Conservation (phyloP, 2,797 vertebrate genomes). For the Rhinichthys osculus region DNA sequence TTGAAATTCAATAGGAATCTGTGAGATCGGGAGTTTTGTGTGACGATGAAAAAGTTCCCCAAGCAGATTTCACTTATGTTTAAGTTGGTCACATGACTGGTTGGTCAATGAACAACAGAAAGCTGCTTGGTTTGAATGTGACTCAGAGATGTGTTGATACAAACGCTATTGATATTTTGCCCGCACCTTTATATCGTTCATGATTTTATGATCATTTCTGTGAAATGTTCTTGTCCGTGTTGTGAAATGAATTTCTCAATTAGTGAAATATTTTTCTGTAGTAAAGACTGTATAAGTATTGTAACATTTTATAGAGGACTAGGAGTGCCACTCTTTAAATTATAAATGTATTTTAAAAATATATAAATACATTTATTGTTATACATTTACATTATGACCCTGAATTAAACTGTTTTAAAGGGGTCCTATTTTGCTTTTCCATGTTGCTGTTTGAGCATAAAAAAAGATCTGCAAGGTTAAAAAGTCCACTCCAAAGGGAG, state of each 20-base stretch:
- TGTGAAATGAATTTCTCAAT: not conserved
- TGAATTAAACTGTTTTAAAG: not conserved
- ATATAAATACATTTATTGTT: not conserved
- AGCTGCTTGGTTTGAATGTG: too few relatives aligned
- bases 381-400: not conserved
- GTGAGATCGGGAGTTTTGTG: not conserved
- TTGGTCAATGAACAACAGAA: not conserved
- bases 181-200: too few relatives aligned
- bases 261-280: not conserved
- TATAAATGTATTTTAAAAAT: not conserved
- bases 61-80: not conserved
- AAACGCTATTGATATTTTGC: too few relatives aligned
- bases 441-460: too few relatives aligned
- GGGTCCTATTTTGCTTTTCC: too few relatives aligned
- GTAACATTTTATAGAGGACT: not conserved
- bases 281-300: not conserved
- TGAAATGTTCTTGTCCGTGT: slow-evolving; percentile 15
- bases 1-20: not conserved
- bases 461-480: too few relatives aligned
- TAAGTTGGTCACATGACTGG: not conserved
- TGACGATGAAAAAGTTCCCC: not conserved
- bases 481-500: too few relatives aligned
- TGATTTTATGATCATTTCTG: too few relatives aligned
- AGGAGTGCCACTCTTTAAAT: not conserved
- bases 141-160: too few relatives aligned